These are phyloP conservation scores for Aleiodes testaceus DNA, from an alignment of 2,888 invertebrate genomes.

Conservation along the genomic window DNA sequence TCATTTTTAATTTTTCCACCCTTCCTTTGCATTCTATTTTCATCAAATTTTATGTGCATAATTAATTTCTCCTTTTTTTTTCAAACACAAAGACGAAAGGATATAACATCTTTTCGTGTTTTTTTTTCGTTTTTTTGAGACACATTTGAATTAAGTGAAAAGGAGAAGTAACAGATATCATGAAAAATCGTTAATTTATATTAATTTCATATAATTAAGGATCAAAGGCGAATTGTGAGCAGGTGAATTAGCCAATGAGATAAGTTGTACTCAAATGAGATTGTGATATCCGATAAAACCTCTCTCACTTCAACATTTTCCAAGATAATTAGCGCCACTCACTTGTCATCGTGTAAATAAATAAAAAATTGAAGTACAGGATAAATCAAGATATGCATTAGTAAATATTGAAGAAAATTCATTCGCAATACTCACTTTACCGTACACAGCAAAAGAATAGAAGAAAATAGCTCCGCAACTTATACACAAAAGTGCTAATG, in stretches of 20 bases:
- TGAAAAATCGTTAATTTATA: neutral
- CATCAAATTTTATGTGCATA: conserved; percentile 10
- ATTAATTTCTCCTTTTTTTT: too few species aligned
- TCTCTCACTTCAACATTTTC: conserved; percentile 24
- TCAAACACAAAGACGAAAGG: too few species aligned
- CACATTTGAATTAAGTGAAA: too few species aligned
- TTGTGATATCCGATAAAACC: neutral
- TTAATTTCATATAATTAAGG: conserved; percentile 9
- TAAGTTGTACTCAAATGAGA: neutral
- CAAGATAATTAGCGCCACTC: conserved; percentile 21
- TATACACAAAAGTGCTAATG: too few species aligned
- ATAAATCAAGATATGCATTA: conserved; percentile 52
- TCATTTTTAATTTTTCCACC: conserved; percentile 15
- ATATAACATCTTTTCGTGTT: too few species aligned
- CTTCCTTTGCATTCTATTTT: conserved; percentile 6
- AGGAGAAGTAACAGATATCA: too few species aligned
- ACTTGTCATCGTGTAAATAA: conserved; percentile 7
- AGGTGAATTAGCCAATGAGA: conserved; percentile 10
- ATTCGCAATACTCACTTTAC: too few species aligned
- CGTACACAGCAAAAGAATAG: too few species aligned
- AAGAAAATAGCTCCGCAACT: too few species aligned
- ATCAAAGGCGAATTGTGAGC: conserved; percentile 42
- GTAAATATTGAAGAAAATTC: too few species aligned
- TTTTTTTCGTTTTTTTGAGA: too few species aligned
- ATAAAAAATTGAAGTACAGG: conserved; percentile 16